Conservation (phyloP, 2,113 vertebrate species). For the Strigops habroptila region DNA sequence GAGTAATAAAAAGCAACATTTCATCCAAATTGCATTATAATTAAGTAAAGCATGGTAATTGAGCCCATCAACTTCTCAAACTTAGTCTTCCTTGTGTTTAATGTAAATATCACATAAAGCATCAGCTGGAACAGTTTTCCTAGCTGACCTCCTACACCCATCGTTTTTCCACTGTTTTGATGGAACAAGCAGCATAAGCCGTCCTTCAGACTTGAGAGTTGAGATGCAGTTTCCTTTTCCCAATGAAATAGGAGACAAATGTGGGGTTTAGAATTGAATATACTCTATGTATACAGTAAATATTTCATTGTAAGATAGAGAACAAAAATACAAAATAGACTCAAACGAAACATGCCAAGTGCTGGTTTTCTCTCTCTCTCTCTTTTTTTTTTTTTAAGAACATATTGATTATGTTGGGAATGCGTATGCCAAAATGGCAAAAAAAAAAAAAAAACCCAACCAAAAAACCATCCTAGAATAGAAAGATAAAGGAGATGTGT, state of each 20-base stretch:
- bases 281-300: conserved; percentile 25
- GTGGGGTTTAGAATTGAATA: background rate
- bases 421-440: background rate
- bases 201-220: background rate
- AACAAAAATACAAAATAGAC: background rate
- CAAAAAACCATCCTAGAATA: background rate
- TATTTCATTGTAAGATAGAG: background rate
- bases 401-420: background rate
- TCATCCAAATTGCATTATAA: background rate
- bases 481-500: background rate
- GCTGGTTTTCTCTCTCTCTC: background rate
- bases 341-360: background rate
- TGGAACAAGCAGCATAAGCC: background rate
- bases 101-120: background rate
- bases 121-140: conserved; percentile 16
- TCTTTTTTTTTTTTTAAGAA: background rate
- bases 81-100: background rate
- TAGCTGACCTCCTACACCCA: background rate
- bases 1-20: conserved; percentile 1
- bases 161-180: conserved; percentile 19
- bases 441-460: background rate
- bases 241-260: conserved; percentile 13
- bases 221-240: background rate
- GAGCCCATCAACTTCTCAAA: background rate
- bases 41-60: background rate